Conservation (phyloP, 2,888 invertebrate species). For the Isoperla grammatica region DNA sequence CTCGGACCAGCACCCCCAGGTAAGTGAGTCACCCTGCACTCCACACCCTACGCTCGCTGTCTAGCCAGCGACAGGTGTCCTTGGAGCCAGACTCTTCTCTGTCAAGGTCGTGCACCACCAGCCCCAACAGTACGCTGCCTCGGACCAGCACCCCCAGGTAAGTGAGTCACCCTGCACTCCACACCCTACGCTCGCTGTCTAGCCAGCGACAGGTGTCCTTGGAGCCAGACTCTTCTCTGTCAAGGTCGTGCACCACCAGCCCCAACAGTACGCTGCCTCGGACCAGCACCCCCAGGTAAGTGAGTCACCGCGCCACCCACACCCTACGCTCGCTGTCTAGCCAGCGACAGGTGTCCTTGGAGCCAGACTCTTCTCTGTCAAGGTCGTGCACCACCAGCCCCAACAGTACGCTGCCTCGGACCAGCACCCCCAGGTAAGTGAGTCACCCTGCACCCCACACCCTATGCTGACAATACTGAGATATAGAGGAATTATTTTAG, state of each 20-base stretch:
- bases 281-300: conserved; percentile 31
- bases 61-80: conserved; percentile 35
- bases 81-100: conserved; percentile 22
- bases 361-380: conserved; percentile 25
- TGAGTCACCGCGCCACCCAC: conserved; percentile 53
- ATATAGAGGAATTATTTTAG: not conserved
- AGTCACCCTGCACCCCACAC: conserved; percentile 55
- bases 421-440: conserved; percentile 32
- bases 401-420: conserved; percentile 28
- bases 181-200: conserved; percentile 55
- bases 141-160: conserved; percentile 31
- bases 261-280: conserved; percentile 31
- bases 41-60: conserved; percentile 55
- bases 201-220: conserved; percentile 24
- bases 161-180: conserved; percentile 51
- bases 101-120: conserved; percentile 33
- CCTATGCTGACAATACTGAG: conserved; percentile 45
- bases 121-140: conserved; percentile 32
- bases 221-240: conserved; percentile 24
- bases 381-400: conserved; percentile 34
- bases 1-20: conserved; percentile 31
- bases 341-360: conserved; percentile 22
- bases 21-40: conserved; percentile 49
- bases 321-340: conserved; percentile 54
- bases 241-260: conserved; percentile 33